A percentile compares a stretch with the other conserved stretches of the same genome.
Evolutionary conservation across 2,113 vertebrate genomes (phyloP).

Genomic region (Grus americana): DNA sequence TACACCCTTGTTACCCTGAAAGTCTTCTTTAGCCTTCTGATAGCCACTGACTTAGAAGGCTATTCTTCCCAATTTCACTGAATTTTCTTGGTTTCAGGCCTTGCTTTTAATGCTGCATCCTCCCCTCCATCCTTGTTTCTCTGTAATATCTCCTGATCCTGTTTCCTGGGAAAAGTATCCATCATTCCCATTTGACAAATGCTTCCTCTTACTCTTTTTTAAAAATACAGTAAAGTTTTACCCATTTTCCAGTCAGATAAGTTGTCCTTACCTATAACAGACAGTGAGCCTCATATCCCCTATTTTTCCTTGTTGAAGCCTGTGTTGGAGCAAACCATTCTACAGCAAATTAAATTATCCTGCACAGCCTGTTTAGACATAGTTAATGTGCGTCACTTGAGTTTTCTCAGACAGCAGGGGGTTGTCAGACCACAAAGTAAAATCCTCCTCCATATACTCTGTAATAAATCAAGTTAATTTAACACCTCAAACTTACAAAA

Average conservation of each 20-base stretch:
- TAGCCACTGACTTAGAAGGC: not conserved
- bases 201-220: not conserved
- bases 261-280: not conserved
- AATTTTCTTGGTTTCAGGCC: not conserved
- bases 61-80: not conserved
- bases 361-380: not conserved
- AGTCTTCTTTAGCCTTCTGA: not conserved
- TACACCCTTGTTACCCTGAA: not conserved
- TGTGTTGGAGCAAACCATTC: not conserved
- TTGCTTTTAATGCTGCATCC: not conserved
- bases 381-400: not conserved
- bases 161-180: not conserved
- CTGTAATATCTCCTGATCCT: not conserved
- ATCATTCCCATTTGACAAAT: not conserved
- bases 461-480: conserved; percentile 23
- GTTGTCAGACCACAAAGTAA: conserved; percentile 2
- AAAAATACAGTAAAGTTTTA: not conserved
- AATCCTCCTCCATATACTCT: not conserved
- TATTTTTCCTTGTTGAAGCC: not conserved
- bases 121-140: not conserved
- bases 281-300: not conserved
- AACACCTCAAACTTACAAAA: conserved; percentile 4
- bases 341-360: conserved; percentile 13
- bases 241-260: not conserved
- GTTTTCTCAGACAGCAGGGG: not conserved